Evolutionary conservation across 2,797 vertebrate genomes (phyloP).

Genomic region (Urophycis tenuis): DNA sequence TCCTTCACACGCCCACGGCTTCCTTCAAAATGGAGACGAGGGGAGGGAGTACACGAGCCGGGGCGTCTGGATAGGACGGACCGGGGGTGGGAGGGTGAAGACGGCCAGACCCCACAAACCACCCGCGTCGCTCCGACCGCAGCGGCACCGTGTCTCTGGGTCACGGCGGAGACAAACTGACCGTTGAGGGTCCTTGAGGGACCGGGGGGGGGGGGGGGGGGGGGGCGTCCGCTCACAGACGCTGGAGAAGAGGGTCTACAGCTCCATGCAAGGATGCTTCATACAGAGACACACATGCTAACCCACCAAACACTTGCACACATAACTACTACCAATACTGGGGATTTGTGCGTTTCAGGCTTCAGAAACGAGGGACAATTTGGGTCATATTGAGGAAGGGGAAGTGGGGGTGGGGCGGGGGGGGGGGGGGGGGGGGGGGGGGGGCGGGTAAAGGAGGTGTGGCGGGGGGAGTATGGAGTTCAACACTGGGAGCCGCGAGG

Average conservation of each 20-base stretch:
- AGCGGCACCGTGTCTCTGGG: slow-evolving; percentile 46
- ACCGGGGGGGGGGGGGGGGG: background rate
- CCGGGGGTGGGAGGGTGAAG: too few relatives aligned
- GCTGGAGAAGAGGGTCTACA: background rate
- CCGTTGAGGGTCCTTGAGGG: slow-evolving; percentile 2
- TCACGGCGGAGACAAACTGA: slow-evolving; percentile 44
- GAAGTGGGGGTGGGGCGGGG: too few relatives aligned
- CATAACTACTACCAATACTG: background rate
- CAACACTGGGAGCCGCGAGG: slow-evolving; percentile 43
- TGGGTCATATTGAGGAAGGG: slow-evolving; percentile 30
- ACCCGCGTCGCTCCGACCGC: slow-evolving; percentile 35
- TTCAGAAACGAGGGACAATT: slow-evolving; percentile 5
- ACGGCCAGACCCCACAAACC: too few relatives aligned
- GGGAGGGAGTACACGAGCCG: slow-evolving; percentile 60
- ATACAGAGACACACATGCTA: too few relatives aligned
- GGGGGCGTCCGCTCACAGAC: background rate
- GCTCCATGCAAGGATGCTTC: too few relatives aligned
- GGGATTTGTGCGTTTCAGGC: background rate
- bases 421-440: too few relatives aligned
- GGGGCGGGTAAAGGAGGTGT: too few relatives aligned
- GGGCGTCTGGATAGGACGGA: slow-evolving; percentile 48
- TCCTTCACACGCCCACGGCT: slow-evolving; percentile 55
- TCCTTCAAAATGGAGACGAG: slow-evolving; percentile 75
- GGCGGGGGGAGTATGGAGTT: too few relatives aligned
- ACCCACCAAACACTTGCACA: background rate